These are phyloP conservation scores for Chionis minor DNA, from an alignment of 2,113 vertebrate genomes.

Conservation along the genomic window DNA sequence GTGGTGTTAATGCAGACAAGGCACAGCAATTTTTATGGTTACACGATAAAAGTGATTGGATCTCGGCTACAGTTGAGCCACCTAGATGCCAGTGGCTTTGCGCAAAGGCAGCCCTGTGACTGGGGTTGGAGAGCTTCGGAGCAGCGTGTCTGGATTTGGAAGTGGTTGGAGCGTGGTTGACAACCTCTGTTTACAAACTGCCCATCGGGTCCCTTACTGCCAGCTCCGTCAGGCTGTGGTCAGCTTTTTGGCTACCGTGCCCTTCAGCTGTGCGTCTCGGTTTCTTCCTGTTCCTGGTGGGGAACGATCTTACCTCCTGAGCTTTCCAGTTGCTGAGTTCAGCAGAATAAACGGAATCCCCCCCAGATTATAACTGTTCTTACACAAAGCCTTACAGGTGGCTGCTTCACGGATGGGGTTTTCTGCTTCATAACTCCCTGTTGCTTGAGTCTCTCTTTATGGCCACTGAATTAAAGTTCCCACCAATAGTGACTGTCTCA, in stretches of 20 bases:
- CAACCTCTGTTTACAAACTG: neutral
- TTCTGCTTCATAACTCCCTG: neutral
- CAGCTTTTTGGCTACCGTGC: neutral
- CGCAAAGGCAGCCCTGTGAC: rapidly evolving
- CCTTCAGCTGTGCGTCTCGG: neutral
- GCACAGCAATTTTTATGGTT: neutral
- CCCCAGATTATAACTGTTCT: neutral
- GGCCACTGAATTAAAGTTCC: neutral
- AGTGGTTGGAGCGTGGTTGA: neutral
- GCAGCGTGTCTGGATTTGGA: neutral
- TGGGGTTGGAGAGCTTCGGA: neutral
- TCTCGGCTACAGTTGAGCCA: neutral
- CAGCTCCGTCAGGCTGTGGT: neutral
- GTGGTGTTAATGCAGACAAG: neutral
- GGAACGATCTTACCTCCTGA: neutral
- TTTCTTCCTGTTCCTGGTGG: constrained; percentile 9
- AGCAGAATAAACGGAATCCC: constrained; percentile 5
- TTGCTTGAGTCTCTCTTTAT: neutral
- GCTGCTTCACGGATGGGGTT: neutral
- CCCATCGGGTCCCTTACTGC: neutral
- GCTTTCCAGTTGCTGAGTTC: neutral
- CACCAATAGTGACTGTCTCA: neutral
- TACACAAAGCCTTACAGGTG: neutral
- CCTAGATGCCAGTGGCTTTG: neutral
- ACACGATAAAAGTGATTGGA: neutral